Evolutionary conservation across 2,113 vertebrate genomes (phyloP).

Genomic region (Podarcis cretensis): DNA sequence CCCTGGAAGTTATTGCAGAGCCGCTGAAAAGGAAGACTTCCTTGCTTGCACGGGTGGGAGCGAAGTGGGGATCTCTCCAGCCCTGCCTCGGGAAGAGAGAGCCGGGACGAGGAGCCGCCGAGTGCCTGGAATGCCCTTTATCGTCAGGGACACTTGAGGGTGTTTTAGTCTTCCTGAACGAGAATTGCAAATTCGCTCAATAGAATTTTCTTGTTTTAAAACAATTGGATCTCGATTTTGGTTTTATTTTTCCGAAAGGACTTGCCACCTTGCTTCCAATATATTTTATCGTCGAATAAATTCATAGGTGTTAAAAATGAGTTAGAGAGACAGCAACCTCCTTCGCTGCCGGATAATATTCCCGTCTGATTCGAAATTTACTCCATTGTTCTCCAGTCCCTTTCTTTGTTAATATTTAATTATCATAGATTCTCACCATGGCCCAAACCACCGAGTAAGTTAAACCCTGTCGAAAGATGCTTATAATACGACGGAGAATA

Average conservation of each 20-base stretch:
- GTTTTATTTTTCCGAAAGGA: conserved; percentile 13
- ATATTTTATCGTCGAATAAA: neutral
- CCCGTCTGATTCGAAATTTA: conserved; percentile 79
- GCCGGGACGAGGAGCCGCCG: neutral
- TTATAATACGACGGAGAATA: conserved; percentile 53
- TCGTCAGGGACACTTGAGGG: neutral
- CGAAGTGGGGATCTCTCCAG: neutral
- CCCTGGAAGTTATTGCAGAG: conserved; percentile 30
- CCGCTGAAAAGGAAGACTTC: no score
- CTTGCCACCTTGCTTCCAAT: no score
- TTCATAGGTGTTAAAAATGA: conserved; percentile 9
- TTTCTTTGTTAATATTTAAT: conserved; percentile 95
- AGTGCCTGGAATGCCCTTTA: neutral
- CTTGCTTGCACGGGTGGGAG: neutral
- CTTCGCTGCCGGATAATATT: conserved; percentile 54
- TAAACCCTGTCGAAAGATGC: conserved; percentile 52
- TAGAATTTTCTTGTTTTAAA: neutral
- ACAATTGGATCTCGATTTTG: neutral
- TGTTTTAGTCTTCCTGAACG: neutral
- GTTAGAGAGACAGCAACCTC: conserved; percentile 30
- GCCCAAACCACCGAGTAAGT: conserved; percentile 67
- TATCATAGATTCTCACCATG: conserved; percentile 92
- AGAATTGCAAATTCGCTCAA: conserved; percentile 10
- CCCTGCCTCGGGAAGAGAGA: neutral
- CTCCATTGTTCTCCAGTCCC: conserved; percentile 86